Conservation (phyloP, 1,140 invertebrate species). For the Dreissena polymorpha region DNA sequence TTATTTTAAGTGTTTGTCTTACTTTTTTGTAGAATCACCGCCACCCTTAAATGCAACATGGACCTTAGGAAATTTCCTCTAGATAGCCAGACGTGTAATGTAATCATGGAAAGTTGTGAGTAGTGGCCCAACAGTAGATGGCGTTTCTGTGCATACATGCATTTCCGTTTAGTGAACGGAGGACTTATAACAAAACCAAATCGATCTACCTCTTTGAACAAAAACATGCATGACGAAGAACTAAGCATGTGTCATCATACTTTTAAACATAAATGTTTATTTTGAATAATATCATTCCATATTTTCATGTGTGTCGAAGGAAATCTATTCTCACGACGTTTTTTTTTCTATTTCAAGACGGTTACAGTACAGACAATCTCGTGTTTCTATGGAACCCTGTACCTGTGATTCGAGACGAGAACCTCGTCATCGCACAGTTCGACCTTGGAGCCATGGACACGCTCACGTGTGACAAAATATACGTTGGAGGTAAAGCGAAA, state of each 20-base stretch:
- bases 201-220: too few species aligned
- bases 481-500: conserved; percentile 59
- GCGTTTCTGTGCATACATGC: background rate
- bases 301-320: too few species aligned
- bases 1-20: background rate
- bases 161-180: background rate
- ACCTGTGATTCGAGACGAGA: conserved; percentile 58
- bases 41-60: conserved; percentile 47
- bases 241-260: too few species aligned
- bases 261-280: too few species aligned
- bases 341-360: conserved; percentile 84
- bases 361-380: conserved; percentile 92
- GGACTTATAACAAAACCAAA: too few species aligned
- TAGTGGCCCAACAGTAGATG: background rate
- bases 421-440: conserved; percentile 75
- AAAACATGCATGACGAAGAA: too few species aligned
- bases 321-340: too few species aligned
- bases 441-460: conserved; percentile 77
- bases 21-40: conserved; percentile 31
- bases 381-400: conserved; percentile 90
- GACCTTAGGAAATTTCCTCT: conserved; percentile 45
- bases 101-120: conserved; percentile 55
- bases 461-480: conserved; percentile 66
- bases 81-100: conserved; percentile 36
- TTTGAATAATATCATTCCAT: too few species aligned